Evolutionary conservation across 2,888 invertebrate species (phyloP).

Genomic region (Lithophane socia): DNA sequence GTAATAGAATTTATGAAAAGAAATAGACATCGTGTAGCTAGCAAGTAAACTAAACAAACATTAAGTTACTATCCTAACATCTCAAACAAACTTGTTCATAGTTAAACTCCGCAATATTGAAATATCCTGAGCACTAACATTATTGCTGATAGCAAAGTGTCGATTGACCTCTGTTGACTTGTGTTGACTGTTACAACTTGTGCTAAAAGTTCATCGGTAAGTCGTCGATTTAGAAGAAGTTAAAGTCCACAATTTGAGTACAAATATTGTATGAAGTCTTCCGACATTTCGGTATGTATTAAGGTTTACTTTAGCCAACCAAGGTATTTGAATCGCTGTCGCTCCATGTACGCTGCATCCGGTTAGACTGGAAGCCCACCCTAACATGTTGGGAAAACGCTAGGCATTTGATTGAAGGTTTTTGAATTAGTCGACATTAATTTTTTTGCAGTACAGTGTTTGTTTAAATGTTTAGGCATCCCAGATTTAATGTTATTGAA

Average conservation of each 20-base stretch:
- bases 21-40: background rate
- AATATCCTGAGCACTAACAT: constrained; percentile 29
- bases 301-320: background rate
- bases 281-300: background rate
- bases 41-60: background rate
- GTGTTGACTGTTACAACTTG: constrained; percentile 38
- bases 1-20: background rate
- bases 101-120: constrained; percentile 27
- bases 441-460: background rate
- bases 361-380: too few relatives aligned
- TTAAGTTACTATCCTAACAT: background rate
- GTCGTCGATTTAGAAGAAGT: background rate
- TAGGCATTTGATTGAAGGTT: background rate
- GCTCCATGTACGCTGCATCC: too few relatives aligned
- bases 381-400: too few relatives aligned
- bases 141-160: constrained; percentile 11
- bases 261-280: constrained; percentile 6
- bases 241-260: background rate
- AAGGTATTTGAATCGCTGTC: background rate
- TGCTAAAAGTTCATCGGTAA: constrained; percentile 12
- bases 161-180: constrained; percentile 43
- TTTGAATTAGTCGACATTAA: background rate
- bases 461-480: too few relatives aligned
- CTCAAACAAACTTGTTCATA: constrained; percentile 12
- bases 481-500: background rate